Percentiles rank a stretch among this genome's conserved stretches.
Evolutionary conservation across 2,113 vertebrate genomes (phyloP).

Genomic region (Anhinga rufa): DNA sequence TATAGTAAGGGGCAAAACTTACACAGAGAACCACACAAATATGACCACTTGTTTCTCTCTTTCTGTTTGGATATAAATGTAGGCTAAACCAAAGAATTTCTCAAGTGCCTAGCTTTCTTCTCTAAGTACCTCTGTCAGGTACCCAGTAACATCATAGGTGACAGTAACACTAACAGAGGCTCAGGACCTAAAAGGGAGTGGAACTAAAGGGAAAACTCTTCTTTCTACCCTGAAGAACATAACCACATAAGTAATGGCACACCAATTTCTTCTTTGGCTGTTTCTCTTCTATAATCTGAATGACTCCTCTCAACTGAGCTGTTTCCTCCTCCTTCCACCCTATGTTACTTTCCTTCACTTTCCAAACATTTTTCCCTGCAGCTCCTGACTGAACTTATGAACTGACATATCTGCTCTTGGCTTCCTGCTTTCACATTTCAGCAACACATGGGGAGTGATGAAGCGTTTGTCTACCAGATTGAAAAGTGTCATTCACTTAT

Average conservation of each 20-base stretch:
- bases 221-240: not conserved
- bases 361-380: not conserved
- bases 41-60: not conserved
- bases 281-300: not conserved
- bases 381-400: not conserved
- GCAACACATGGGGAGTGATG: not conserved
- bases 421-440: not conserved
- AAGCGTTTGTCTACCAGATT: not conserved
- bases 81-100: not conserved
- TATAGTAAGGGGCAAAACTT: not conserved
- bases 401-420: not conserved
- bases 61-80: not conserved
- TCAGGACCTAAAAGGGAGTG: not conserved
- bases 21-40: not conserved
- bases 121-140: not conserved
- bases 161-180: not conserved
- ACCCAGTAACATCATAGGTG: not conserved
- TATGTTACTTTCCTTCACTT: not conserved
- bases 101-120: not conserved
- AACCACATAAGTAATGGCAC: not conserved
- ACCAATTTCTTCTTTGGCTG: not conserved
- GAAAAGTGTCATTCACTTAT: not conserved
- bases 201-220: not conserved
- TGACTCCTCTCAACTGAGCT: not conserved
- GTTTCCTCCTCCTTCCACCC: not conserved